These are phyloP conservation scores for Rhinoptilus africanus DNA, from an alignment of 2,113 vertebrate species.

Conservation along the genomic window DNA sequence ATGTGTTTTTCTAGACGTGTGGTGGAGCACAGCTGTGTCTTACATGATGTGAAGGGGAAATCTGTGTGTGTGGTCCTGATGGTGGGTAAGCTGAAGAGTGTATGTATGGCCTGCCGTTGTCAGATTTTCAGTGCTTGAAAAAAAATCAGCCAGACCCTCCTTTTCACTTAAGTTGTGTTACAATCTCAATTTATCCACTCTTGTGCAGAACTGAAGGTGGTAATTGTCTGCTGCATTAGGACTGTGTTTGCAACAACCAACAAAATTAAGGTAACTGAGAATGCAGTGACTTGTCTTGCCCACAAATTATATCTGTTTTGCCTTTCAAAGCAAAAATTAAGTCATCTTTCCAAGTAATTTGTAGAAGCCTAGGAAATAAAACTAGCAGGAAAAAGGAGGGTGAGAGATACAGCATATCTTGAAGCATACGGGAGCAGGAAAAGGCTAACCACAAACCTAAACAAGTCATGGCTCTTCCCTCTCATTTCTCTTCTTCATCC, in stretches of 20 bases:
- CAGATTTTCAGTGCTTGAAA: not conserved
- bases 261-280: not conserved
- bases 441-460: not conserved
- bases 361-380: not conserved
- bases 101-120: rapidly evolving
- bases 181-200: not conserved
- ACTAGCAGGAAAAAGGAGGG: not conserved
- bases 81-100: not conserved
- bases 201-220: not conserved
- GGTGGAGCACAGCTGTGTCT: not conserved
- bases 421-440: not conserved
- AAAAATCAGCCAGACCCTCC: not conserved
- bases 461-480: not conserved
- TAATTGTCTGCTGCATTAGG: not conserved
- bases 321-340: not conserved
- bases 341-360: not conserved
- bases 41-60: not conserved
- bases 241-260: not conserved
- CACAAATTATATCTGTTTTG: not conserved
- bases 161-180: not conserved
- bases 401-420: not conserved
- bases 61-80: not conserved
- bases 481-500: not conserved
- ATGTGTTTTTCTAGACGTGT: not conserved
- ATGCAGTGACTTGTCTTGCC: not conserved